Conservation (phyloP, 2,888 invertebrate genomes). For the Apodemia zela region DNA sequence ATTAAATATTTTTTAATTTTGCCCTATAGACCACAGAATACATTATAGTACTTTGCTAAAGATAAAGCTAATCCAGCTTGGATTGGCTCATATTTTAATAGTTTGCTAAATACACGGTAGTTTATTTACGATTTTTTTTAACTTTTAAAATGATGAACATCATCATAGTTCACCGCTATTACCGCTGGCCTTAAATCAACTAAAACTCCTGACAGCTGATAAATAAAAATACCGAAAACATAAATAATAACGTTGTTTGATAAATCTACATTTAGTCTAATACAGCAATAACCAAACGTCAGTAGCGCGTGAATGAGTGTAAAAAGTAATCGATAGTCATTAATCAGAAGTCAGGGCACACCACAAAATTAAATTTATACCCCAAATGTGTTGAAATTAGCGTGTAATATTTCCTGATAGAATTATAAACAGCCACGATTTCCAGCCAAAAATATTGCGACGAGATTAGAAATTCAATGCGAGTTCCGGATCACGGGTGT, state of each 20-base stretch:
- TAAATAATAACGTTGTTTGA: neutral
- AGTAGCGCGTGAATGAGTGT: slow-evolving; percentile 4
- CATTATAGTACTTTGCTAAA: too few relatives aligned
- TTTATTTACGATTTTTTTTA: too few relatives aligned
- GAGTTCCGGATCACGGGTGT: slow-evolving; percentile 33
- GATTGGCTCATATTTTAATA: too few relatives aligned
- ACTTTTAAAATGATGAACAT: too few relatives aligned
- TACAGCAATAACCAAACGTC: neutral
- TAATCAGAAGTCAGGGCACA: slow-evolving; percentile 48
- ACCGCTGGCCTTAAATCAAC: too few relatives aligned
- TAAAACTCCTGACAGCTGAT: neutral
- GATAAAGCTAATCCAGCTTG: too few relatives aligned
- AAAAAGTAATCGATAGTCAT: slow-evolving; percentile 28
- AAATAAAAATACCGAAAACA: neutral
- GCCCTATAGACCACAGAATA: too few relatives aligned
- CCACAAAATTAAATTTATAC: slow-evolving; percentile 69
- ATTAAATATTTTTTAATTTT: too few relatives aligned
- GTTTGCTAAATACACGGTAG: too few relatives aligned
- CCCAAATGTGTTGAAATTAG: slow-evolving; percentile 72
- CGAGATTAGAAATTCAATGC: slow-evolving; percentile 36
- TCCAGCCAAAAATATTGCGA: slow-evolving; percentile 52
- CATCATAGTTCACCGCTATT: too few relatives aligned
- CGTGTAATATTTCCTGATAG: slow-evolving; percentile 76
- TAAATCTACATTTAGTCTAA: neutral
- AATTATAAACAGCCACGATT: slow-evolving; percentile 68